Evolutionary conservation across 1,140 invertebrate species (phyloP).

Genomic region (Dermatophagoides farinae): DNA sequence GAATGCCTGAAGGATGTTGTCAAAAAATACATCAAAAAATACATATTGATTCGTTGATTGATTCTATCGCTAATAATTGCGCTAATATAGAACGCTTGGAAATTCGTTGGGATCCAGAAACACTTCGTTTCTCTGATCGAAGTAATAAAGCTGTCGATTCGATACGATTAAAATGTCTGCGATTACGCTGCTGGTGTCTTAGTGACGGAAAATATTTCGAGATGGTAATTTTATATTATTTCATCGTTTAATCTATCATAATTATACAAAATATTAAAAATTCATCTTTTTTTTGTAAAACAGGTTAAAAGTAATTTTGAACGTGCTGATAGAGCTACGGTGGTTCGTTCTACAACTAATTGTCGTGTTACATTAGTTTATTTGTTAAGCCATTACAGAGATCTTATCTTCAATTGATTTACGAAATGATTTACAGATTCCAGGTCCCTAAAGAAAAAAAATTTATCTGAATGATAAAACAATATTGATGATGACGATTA

Average conservation of each 20-base stretch:
- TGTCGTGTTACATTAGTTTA: slow-evolving; percentile 77
- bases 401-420: slow-evolving; percentile 49
- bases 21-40: slow-evolving; percentile 64
- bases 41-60: slow-evolving; percentile 86
- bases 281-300: background rate
- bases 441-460: background rate
- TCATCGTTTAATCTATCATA: background rate
- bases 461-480: background rate
- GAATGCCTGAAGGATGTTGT: slow-evolving; percentile 80
- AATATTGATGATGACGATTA: background rate
- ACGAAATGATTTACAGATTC: background rate
- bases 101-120: slow-evolving; percentile 92
- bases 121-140: slow-evolving; percentile 93
- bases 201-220: slow-evolving; percentile 98
- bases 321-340: slow-evolving; percentile 79
- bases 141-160: slow-evolving; percentile 72
- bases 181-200: slow-evolving; percentile 56
- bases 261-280: background rate
- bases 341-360: slow-evolving; percentile 83
- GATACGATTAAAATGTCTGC: slow-evolving; percentile 63
- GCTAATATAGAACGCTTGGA: slow-evolving; percentile 70
- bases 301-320: slow-evolving; percentile 89
- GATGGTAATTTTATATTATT: slow-evolving; percentile 34
- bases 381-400: slow-evolving; percentile 71
- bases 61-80: slow-evolving; percentile 85